Evolutionary conservation across 2,888 invertebrate genomes (phyloP).

Genomic region (Tethea ocularis): DNA sequence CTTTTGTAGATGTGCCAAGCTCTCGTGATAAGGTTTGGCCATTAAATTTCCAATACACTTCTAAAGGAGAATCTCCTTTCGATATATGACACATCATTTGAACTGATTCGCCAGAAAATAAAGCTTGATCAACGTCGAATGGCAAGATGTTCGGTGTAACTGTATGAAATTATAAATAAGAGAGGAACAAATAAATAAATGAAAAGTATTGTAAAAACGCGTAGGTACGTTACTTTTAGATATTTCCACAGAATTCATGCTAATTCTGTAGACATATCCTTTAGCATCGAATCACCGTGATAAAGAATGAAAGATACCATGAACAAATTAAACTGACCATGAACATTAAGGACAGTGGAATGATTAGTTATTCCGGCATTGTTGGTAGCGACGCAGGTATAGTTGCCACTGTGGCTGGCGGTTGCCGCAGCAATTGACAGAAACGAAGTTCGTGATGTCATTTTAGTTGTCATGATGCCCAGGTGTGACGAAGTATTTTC

Average conservation of each 20-base stretch:
- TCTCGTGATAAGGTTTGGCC: conserved; percentile 71
- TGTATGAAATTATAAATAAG: conserved; percentile 46
- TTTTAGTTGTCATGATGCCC: conserved; percentile 85
- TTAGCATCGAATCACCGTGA: conserved; percentile 51
- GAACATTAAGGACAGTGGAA: conserved; percentile 85
- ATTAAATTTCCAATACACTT: conserved; percentile 86
- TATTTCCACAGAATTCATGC: conserved; percentile 69
- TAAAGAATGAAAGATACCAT: conserved; percentile 34
- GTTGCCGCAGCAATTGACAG: conserved; percentile 88
- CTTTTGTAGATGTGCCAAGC: conserved; percentile 75
- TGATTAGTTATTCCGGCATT: conserved; percentile 87
- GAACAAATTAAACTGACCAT: conserved; percentile 76
- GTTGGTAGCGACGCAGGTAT: conserved; percentile 90
- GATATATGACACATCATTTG: conserved; percentile 86
- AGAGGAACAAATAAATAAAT: conserved; percentile 38
- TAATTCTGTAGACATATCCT: conserved; percentile 59
- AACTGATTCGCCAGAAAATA: conserved; percentile 85
- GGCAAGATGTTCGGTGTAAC: conserved; percentile 85
- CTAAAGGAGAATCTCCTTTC: conserved; percentile 87
- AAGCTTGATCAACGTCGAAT: conserved; percentile 85
- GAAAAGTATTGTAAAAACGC: conserved; percentile 48
- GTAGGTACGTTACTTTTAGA: conserved; percentile 49
- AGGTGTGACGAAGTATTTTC: conserved; percentile 82
- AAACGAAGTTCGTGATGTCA: conserved; percentile 87
- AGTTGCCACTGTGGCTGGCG: conserved; percentile 88